These are phyloP conservation scores for Nannoperca australis DNA, from an alignment of 2,797 vertebrate genomes.

Conservation along the genomic window DNA sequence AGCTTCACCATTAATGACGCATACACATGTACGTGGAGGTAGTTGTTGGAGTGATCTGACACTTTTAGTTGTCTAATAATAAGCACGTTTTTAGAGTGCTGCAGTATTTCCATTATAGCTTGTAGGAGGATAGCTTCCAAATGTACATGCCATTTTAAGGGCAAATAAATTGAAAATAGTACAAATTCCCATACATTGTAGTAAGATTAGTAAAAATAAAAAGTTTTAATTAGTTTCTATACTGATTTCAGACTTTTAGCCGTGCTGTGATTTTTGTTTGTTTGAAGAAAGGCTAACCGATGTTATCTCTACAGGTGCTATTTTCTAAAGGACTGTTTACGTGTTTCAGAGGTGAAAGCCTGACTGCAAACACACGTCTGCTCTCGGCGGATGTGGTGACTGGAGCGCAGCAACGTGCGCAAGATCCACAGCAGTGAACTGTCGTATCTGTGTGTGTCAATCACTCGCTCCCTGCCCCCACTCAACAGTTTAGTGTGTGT, in stretches of 20 bases:
- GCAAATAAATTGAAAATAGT: background rate
- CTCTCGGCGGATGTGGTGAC: slow-evolving; percentile 67
- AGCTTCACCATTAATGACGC: slow-evolving; percentile 21
- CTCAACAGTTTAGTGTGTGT: slow-evolving; percentile 23
- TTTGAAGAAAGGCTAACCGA: slow-evolving; percentile 19
- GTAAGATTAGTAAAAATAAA: no score
- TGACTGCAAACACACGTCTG: slow-evolving; percentile 7
- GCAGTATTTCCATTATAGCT: background rate
- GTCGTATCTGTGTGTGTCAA: slow-evolving; percentile 57
- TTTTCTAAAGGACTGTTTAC: slow-evolving; percentile 27
- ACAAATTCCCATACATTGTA: background rate
- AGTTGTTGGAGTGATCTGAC: background rate
- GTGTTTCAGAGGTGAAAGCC: slow-evolving; percentile 21
- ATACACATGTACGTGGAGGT: background rate
- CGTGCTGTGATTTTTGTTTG: background rate
- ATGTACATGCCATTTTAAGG: background rate
- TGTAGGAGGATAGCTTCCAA: background rate
- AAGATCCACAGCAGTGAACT: slow-evolving; percentile 42
- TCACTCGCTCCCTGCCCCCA: slow-evolving; percentile 73
- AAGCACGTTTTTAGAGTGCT: no score
- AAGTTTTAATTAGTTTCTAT: background rate
- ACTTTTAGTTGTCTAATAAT: background rate
- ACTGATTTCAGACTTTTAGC: background rate
- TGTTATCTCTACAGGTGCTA: slow-evolving; percentile 36
- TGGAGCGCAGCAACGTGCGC: slow-evolving; percentile 20